Conservation (phyloP, 1,140 invertebrate genomes). For the Lucilia sericata region DNA sequence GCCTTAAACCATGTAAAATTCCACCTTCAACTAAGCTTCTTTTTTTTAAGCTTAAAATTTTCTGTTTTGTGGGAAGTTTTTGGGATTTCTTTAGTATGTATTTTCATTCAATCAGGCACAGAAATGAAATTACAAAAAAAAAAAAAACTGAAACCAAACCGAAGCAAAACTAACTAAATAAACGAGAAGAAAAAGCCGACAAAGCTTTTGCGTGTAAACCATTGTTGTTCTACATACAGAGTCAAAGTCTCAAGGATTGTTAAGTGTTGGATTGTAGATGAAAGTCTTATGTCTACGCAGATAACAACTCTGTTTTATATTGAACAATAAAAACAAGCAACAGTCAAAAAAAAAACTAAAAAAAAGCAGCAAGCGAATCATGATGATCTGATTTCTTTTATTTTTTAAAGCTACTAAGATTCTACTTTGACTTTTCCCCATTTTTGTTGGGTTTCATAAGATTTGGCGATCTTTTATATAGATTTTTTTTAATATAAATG, state of each 20-base stretch:
- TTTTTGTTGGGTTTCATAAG: not conserved
- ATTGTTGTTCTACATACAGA: conserved; percentile 35
- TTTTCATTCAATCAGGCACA: conserved; percentile 36
- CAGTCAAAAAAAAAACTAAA: conserved; percentile 6
- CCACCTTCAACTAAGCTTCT: not conserved
- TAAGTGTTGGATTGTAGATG: conserved; percentile 32
- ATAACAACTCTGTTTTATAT: conserved; percentile 46
- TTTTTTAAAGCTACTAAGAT: not conserved
- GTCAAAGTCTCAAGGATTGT: conserved; percentile 4
- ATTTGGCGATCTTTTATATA: not conserved
- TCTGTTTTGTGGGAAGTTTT: not conserved
- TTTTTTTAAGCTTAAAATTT: not conserved
- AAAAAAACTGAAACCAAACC: not conserved
- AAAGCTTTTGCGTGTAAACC: conserved; percentile 40
- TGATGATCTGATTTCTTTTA: conserved; percentile 22
- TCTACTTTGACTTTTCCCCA: not conserved
- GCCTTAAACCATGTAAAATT: not conserved
- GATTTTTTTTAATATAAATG: not conserved
- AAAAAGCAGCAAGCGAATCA: conserved; percentile 23
- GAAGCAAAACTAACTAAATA: not conserved
- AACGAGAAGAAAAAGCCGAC: conserved; percentile 18
- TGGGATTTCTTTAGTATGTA: not conserved
- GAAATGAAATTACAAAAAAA: conserved; percentile 30
- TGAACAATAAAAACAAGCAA: not conserved
- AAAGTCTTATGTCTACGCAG: conserved; percentile 36